These are phyloP conservation scores for Hermetia illucens DNA, from an alignment of 1,140 invertebrate species.

Conservation along the genomic window DNA sequence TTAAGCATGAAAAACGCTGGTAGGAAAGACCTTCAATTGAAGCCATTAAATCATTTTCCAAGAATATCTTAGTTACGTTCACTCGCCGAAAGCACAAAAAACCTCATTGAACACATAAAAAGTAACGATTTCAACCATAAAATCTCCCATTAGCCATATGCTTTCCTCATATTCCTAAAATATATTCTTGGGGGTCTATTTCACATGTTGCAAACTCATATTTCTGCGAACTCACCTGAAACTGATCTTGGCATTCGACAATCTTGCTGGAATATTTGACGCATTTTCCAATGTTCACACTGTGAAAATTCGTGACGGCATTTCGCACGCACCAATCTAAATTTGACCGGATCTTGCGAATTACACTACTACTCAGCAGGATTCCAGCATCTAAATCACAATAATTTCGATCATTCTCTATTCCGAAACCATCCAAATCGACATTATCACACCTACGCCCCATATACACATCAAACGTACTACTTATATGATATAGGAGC, in stretches of 20 bases:
- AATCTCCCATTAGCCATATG: too few relatives aligned
- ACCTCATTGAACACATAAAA: too few relatives aligned
- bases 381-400: slow-evolving; percentile 51
- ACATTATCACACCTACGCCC: too few relatives aligned
- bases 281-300: slow-evolving; percentile 71
- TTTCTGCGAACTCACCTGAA: slow-evolving; percentile 33
- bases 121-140: too few relatives aligned
- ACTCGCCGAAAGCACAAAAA: too few relatives aligned
- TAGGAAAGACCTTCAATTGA: too few relatives aligned
- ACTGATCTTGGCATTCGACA: slow-evolving; percentile 36
- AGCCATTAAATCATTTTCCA: too few relatives aligned
- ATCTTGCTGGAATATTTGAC: slow-evolving; percentile 52
- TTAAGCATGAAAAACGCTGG: too few relatives aligned
- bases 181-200: too few relatives aligned
- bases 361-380: slow-evolving; percentile 58
- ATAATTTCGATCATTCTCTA: slow-evolving; percentile 21
- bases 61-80: too few relatives aligned
- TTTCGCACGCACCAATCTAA: slow-evolving; percentile 78
- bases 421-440: slow-evolving; percentile 6
- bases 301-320: slow-evolving; percentile 58
- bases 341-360: slow-evolving; percentile 53
- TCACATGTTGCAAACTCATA: too few relatives aligned
- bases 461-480: slow-evolving; percentile 66
- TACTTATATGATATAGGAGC: slow-evolving; percentile 60
- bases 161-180: too few relatives aligned